A percentile compares a stretch with the other conserved stretches of the same genome.
These are phyloP conservation scores for Tokudaia tokunoshimensis DNA, from an alignment of 2,797 vertebrate genomes.

Conservation along the genomic window DNA sequence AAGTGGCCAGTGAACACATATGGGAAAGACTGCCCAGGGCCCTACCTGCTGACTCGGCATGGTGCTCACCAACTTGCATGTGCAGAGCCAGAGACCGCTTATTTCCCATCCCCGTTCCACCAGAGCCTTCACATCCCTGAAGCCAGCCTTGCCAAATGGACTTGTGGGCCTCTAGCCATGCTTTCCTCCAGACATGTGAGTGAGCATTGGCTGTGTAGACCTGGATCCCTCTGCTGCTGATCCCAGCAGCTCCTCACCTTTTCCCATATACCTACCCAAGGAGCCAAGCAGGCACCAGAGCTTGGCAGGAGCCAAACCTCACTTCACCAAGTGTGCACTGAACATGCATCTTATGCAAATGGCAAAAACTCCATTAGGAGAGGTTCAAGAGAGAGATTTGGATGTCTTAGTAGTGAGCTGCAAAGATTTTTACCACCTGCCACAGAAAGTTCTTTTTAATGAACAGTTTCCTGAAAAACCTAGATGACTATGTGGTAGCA, in stretches of 20 bases:
- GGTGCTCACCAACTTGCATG: neutral
- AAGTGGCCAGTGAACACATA: neutral
- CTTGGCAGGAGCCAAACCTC: neutral
- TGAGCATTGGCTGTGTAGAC: neutral
- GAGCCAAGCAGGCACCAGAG: neutral
- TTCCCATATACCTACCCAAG: neutral
- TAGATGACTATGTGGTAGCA: neutral
- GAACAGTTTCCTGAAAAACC: neutral
- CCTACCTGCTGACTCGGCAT: neutral
- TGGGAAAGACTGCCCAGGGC: neutral
- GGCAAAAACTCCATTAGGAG: neutral
- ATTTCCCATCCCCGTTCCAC: neutral
- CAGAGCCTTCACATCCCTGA: neutral
- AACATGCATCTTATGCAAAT: neutral
- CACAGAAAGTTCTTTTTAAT: slow-evolving; percentile 2
- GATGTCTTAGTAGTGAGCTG: neutral
- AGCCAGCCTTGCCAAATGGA: neutral
- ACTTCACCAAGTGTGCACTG: neutral
- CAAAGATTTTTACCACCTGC: neutral
- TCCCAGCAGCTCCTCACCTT: neutral
- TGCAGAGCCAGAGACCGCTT: neutral
- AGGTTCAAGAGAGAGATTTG: accelerated
- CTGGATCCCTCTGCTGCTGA: neutral
- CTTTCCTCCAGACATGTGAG: neutral
- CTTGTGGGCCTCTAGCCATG: accelerated